Conservation (phyloP, 2,113 vertebrate species). For the Noturus placidus region DNA sequence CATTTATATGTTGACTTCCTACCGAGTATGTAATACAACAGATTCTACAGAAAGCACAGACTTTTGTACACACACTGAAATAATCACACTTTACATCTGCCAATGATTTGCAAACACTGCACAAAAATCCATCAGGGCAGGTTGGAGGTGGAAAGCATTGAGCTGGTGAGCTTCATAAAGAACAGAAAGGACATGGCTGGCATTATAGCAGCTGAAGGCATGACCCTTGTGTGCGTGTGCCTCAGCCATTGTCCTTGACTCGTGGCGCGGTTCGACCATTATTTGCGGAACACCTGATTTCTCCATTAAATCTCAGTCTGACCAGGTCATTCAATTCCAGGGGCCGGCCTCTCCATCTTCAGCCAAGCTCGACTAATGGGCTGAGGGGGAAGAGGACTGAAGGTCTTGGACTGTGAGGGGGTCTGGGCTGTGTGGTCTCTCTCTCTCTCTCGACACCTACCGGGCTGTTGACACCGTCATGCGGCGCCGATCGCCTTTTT, state of each 20-base stretch:
- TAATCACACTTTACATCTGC: constrained; percentile 54
- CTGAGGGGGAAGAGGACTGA: constrained; percentile 67
- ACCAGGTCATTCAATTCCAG: constrained; percentile 97
- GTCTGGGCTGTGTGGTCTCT: constrained; percentile 75
- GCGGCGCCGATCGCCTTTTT: constrained; percentile 83
- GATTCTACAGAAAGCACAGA: not conserved
- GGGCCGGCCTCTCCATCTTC: constrained; percentile 91
- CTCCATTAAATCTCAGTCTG: constrained; percentile 93
- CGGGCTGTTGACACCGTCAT: constrained; percentile 90
- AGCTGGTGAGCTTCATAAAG: constrained; percentile 67
- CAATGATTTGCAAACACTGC: constrained; percentile 66
- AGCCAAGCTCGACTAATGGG: constrained; percentile 97
- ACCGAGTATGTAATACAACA: too few relatives aligned
- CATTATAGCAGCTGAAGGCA: constrained; percentile 63
- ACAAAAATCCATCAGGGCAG: constrained; percentile 63
- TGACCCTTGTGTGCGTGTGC: constrained; percentile 68
- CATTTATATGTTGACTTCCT: not conserved
- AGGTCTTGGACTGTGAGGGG: constrained; percentile 36
- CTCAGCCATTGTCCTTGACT: constrained; percentile 86
- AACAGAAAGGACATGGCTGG: constrained; percentile 65
- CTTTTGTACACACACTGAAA: constrained; percentile 47
- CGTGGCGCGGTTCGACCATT: constrained; percentile 78
- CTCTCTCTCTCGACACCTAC: constrained; percentile 83
- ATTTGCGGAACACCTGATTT: constrained; percentile 88
- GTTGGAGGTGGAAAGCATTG: constrained; percentile 50